Percentiles rank a stretch among this genome's conserved stretches.
Conservation (phyloP, 2,888 invertebrate species). For the Xanthostigma xanthostigma region DNA sequence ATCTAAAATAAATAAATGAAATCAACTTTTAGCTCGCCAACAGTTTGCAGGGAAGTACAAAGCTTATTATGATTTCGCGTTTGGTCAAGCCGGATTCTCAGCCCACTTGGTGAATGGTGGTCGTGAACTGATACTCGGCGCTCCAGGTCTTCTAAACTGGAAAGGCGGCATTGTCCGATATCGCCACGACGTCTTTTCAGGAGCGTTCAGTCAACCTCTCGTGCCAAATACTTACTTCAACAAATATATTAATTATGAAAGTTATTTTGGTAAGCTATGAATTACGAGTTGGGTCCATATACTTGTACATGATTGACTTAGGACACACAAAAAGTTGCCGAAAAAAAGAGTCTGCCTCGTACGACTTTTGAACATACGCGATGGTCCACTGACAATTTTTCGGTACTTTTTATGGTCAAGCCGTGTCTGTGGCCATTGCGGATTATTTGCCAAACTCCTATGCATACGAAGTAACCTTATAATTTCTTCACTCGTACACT, state of each 20-base stretch:
- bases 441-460: no score
- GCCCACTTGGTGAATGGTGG: conserved; percentile 21
- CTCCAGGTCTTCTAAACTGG: conserved; percentile 39
- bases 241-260: conserved; percentile 28
- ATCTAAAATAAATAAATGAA: no score
- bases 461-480: no score
- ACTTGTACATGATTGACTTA: no score
- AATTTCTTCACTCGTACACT: no score
- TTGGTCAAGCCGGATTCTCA: conserved; percentile 33
- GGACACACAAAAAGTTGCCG: no score
- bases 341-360: no score
- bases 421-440: no score
- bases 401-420: no score
- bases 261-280: conserved; percentile 31
- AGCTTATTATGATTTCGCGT: conserved; percentile 25
- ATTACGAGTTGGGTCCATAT: no score
- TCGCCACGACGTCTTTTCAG: background rate
- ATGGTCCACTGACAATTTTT: no score
- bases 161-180: conserved; percentile 24
- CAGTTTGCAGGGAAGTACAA: background rate
- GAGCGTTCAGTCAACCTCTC: conserved; percentile 13
- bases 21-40: background rate
- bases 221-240: conserved; percentile 30
- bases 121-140: conserved; percentile 34
- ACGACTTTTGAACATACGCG: no score